Percentiles rank a stretch among this genome's conserved stretches.
These are phyloP conservation scores for Syngnathus typhle DNA, from an alignment of 2,113 vertebrate genomes.

Conservation along the genomic window DNA sequence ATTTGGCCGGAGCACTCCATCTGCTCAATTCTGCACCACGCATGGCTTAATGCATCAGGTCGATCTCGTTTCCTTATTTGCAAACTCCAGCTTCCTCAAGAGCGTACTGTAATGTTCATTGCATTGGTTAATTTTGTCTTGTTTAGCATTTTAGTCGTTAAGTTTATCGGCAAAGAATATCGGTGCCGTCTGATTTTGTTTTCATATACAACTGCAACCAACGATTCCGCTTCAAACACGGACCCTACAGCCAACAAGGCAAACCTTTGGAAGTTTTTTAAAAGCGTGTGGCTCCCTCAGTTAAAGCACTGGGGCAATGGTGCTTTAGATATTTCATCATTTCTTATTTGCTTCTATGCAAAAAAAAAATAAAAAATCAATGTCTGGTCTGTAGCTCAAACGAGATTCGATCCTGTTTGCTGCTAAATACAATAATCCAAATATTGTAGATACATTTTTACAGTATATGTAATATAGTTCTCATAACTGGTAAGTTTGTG, in stretches of 20 bases:
- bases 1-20: constrained; percentile 23
- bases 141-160: too few species aligned
- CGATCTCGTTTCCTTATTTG: constrained; percentile 17
- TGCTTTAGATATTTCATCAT: neutral
- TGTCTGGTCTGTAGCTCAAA: neutral
- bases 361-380: neutral
- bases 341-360: neutral
- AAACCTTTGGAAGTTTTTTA: too few species aligned
- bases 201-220: too few species aligned
- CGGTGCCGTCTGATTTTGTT: too few species aligned
- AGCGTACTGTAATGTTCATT: too few species aligned
- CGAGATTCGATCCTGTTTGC: too few species aligned
- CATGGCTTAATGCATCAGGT: constrained; percentile 43
- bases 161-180: too few species aligned
- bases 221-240: too few species aligned
- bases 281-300: too few species aligned
- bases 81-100: neutral
- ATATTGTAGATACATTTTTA: neutral
- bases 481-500: neutral
- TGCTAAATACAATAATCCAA: neutral
- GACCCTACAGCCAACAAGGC: too few species aligned
- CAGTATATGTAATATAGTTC: too few species aligned
- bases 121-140: too few species aligned
- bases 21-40: constrained; percentile 37
- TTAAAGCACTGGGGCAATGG: neutral